These are phyloP conservation scores for Xenopus borealis DNA, from an alignment of 2,113 vertebrate species.

Conservation along the genomic window DNA sequence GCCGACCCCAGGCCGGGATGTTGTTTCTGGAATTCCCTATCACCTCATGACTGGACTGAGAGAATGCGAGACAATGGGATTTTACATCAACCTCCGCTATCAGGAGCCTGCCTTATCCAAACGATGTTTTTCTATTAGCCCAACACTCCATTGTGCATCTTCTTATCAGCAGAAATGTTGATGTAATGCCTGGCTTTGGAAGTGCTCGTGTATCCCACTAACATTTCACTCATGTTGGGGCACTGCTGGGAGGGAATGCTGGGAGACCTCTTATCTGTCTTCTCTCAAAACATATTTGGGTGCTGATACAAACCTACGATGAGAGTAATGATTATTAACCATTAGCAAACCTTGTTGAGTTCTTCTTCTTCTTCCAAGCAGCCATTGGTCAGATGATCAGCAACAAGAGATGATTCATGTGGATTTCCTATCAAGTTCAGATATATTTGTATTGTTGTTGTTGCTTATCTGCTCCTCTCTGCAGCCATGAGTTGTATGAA, in stretches of 20 bases:
- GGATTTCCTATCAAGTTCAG: no score
- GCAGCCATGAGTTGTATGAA: no score
- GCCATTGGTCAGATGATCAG: no score
- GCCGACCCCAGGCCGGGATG: constrained; percentile 58
- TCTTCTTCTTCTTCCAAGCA: not conserved
- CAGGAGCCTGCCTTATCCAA: constrained; percentile 79
- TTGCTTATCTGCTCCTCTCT: no score
- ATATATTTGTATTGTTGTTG: no score
- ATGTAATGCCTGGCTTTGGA: constrained; percentile 78
- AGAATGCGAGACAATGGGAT: constrained; percentile 75
- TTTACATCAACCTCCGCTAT: constrained; percentile 73
- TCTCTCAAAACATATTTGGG: constrained; percentile 64
- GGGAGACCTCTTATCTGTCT: constrained; percentile 66
- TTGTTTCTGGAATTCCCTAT: constrained; percentile 66
- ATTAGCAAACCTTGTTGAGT: constrained; percentile 7
- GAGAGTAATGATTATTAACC: constrained; percentile 33
- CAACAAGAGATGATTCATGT: no score
- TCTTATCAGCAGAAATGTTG: constrained; percentile 76
- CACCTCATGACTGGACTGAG: constrained; percentile 67
- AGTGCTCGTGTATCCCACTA: constrained; percentile 66
- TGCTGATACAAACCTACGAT: constrained; percentile 3
- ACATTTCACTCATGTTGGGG: constrained; percentile 63
- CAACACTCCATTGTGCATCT: constrained; percentile 80
- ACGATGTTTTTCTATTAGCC: constrained; percentile 81
- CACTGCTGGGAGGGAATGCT: constrained; percentile 47